Evolutionary conservation across 1,140 invertebrate species (phyloP), one percentile per base, ranked within the genome.

Genomic region (Caerostris darwini): DNA sequence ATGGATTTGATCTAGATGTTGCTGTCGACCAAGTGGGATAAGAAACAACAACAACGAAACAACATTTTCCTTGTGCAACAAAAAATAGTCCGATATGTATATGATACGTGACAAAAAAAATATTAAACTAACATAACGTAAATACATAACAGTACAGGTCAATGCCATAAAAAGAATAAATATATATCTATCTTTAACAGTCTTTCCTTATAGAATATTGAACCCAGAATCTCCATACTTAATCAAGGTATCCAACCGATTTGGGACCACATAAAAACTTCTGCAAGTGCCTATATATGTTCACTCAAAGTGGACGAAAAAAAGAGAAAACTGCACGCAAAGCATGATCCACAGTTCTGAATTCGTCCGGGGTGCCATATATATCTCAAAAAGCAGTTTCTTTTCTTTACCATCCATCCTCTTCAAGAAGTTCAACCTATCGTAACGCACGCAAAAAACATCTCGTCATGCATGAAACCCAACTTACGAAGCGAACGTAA

Each of bases 401-500:
- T 57, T 85, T 85, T 85, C 53, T 85, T 85, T 85, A 58, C 58
- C n/a, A 50, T 7, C 83, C 86, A 67, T 17, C 17, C 34, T 19
- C 5, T 58, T 88, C 53, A 90, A 71, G 67, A 7, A 77, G 34
- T 34, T n/a, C 54, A 77, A 17, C 61, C 61, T 81, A 50, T 53
- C 71, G 90, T 58, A 54, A 91, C 86, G 34, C 90, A 91, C 90
- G 90, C 90, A 61, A 81, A 7, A 34, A 50, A 53, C 2, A 64
- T 50, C 50, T 54, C 50, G n/a, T 58, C 90, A 91, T 34, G 67
- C 90, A 71, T 61, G 56, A 82, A 91, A 91, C 90, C 90, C 57
- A 91, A 91, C 90, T 54, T n/a, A 67, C 14, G 14, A 88, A 50
- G 17, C 83, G 56, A 85, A 58, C 19, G 57, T 17, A 34, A 19